Evolutionary conservation across 2,113 vertebrate species (phyloP), one percentile per base, ranked within the genome.

Genomic region (Passer montanus): DNA sequence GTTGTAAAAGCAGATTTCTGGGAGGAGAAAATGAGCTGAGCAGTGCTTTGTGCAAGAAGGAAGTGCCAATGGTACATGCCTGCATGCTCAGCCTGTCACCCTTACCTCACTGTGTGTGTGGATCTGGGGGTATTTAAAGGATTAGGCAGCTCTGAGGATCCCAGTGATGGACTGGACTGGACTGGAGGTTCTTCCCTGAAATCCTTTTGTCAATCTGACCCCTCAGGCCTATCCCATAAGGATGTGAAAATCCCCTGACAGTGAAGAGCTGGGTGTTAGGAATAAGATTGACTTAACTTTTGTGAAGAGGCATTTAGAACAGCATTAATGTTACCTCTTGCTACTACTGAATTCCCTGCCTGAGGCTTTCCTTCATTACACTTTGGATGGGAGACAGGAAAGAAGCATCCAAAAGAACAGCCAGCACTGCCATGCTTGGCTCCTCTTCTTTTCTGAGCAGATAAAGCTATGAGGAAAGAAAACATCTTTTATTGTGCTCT

Each of bases 1-100:
- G 37, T 69, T 97, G 41, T 87, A 85, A 85, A 93, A 95, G 49
- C 90, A 86, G 88, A 46, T 97, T 94, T 94, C 90, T 86, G 94
- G 44, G 75, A 93, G 90, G 47, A 70, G 90, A 90, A 94, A 88
- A 90, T 70, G 85, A 93, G 63, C 67, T 74, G 92, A 92, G 68
- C 90, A 67, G 83, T 31, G 68, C 59, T 27, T 94, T 62, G 50
- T 27, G n/a, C 30, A 66, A 53, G 83, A 67, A 80, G 49, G 52
- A 79, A 66, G 35, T 73, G 50, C 33, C 50, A 66, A 49, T 27
- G 69, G 75, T 64, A 44, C 66, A 17, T 24, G 56, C 22, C 58
- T 76, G 53, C 72, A 23, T 9, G 11, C 47, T 33, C 75, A 80
- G 53, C n/a, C 49, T 52, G 62, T 62, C 0, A 0, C 46, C 41